These are phyloP conservation scores for Heliconius hewitsoni DNA, from an alignment of 1,140 invertebrate genomes.

Conservation along the genomic window DNA sequence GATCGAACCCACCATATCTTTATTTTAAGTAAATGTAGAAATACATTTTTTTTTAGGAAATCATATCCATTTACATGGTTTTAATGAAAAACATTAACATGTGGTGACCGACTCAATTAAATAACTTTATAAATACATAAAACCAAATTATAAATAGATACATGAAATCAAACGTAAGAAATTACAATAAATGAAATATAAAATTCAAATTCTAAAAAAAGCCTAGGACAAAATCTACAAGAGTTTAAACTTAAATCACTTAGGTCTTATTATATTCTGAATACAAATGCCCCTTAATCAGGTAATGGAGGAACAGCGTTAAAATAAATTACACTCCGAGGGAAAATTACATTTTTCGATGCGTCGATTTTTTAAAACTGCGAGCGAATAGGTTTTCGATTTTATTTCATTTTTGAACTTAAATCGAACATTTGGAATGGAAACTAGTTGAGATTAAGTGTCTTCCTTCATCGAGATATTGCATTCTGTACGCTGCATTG, in stretches of 20 bases:
- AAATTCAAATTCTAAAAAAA: conserved; percentile 11
- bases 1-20: too few relatives aligned
- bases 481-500: conserved; percentile 18
- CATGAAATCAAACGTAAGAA: neutral
- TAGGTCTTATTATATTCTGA: conserved; percentile 27
- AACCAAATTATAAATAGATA: neutral
- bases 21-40: too few relatives aligned
- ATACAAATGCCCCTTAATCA: conserved; percentile 32
- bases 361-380: conserved; percentile 15
- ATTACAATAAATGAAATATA: neutral
- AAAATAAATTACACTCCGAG: conserved; percentile 27
- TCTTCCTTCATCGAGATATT: conserved; percentile 16
- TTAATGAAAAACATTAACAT: too few relatives aligned
- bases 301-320: conserved; percentile 23
- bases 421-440: conserved; percentile 17
- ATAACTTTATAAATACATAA: too few relatives aligned
- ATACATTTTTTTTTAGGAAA: too few relatives aligned
- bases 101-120: too few relatives aligned
- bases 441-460: conserved; percentile 16
- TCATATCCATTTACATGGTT: too few relatives aligned
- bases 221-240: neutral
- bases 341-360: conserved; percentile 25
- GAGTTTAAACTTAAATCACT: conserved; percentile 18
- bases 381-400: neutral
- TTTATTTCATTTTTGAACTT: neutral